phyloP scores from a whole-genome alignment of 1,140 invertebrate species.

The Zaprionus inermis region DNA sequence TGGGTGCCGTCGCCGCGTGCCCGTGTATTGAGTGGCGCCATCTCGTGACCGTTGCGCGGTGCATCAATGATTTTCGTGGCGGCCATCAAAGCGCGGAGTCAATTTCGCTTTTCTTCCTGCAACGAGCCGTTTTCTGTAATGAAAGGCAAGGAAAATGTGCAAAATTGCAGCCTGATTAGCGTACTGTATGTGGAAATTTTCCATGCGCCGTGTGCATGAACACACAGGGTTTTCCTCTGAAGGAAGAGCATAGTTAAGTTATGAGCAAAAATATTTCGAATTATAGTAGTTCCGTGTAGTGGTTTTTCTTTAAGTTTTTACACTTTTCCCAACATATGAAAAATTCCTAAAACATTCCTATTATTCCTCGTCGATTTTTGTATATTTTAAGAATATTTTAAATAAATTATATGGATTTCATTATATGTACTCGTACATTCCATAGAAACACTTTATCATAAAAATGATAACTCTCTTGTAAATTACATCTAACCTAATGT shows the following conservation, averaged over 20 bases:
- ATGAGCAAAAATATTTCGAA: too few relatives aligned
- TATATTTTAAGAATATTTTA: too few relatives aligned
- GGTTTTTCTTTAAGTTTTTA: neutral
- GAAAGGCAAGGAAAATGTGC: neutral
- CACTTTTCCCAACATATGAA: neutral
- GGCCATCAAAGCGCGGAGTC: slow-evolving; percentile 73
- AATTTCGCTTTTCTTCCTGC: slow-evolving; percentile 29
- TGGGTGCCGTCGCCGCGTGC: slow-evolving; percentile 86
- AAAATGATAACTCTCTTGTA: too few relatives aligned
- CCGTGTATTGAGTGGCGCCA: slow-evolving; percentile 90
- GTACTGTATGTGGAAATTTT: neutral
- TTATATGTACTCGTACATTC: neutral
- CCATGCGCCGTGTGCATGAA: neutral
- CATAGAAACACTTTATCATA: neutral
- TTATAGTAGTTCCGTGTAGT: too few relatives aligned
- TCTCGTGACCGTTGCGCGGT: slow-evolving; percentile 88
- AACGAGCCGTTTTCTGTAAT: slow-evolving; percentile 33
- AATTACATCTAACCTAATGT: too few relatives aligned
- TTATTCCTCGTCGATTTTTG: neutral
- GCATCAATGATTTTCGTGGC: slow-evolving; percentile 84
- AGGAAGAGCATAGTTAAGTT: neutral
- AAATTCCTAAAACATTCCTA: neutral
- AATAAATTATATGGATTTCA: neutral
- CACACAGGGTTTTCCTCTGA: too few relatives aligned
- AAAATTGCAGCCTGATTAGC: neutral